Percentiles rank a stretch among this genome's conserved stretches.
These are phyloP conservation scores for Atopsyche davidsoni DNA, from an alignment of 1,140 invertebrate species.

Conservation along the genomic window DNA sequence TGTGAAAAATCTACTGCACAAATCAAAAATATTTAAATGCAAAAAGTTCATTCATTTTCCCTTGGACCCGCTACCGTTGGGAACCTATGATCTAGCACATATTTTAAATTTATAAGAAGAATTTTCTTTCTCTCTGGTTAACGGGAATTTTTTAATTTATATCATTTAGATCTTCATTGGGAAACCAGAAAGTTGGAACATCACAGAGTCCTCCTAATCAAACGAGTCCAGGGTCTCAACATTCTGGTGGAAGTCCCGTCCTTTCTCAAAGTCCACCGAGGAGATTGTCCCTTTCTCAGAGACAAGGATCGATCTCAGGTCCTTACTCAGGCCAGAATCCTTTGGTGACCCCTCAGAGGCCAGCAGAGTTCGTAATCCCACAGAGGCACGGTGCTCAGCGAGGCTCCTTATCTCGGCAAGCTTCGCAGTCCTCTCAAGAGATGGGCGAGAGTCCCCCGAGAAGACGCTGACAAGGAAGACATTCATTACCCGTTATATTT, in stretches of 20 bases:
- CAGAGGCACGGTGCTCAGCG: slow-evolving; percentile 35
- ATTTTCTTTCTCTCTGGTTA: no score
- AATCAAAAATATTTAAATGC: no score
- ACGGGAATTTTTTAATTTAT: no score
- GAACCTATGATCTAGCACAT: no score
- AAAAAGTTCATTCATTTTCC: no score
- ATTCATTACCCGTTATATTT: slow-evolving; percentile 23
- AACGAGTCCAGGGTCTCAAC: slow-evolving; percentile 33
- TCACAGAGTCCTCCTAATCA: slow-evolving; percentile 12
- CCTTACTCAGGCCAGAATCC: slow-evolving; percentile 39
- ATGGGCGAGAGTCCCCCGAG: slow-evolving; percentile 18
- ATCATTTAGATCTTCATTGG: slow-evolving; percentile 7
- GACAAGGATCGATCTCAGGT: slow-evolving; percentile 33
- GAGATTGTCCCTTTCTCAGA: slow-evolving; percentile 33
- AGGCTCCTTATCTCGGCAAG: slow-evolving; percentile 26
- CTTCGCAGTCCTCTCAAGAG: slow-evolving; percentile 26
- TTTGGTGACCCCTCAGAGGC: slow-evolving; percentile 42
- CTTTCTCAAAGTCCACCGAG: slow-evolving; percentile 37
- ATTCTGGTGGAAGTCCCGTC: slow-evolving; percentile 19
- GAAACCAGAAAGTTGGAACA: slow-evolving; percentile 4
- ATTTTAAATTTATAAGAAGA: no score
- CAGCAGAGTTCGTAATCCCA: slow-evolving; percentile 53
- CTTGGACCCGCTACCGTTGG: no score
- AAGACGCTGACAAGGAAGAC: slow-evolving; percentile 26
- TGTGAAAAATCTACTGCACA: no score